Conservation (phyloP, 1,140 invertebrate species). For the Calliopsis andreniformis region DNA sequence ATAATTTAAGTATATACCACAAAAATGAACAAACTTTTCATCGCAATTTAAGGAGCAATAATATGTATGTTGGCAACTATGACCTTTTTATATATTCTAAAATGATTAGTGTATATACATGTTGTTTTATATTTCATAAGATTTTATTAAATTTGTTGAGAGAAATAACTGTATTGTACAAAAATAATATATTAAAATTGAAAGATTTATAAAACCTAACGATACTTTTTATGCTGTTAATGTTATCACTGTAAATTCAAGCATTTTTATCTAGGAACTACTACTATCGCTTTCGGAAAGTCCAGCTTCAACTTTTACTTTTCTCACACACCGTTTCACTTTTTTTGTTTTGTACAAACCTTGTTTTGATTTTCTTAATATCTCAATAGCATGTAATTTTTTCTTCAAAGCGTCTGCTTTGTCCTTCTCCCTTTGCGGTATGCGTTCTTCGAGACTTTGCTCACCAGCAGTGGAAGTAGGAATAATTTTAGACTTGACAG, state of each 20-base stretch:
- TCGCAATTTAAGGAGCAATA: too few relatives aligned
- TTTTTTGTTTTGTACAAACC: slow-evolving; percentile 82
- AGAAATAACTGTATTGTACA: neutral
- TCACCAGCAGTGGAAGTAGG: neutral
- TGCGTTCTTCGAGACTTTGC: slow-evolving; percentile 81
- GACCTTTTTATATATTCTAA: too few relatives aligned
- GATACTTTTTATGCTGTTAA: neutral
- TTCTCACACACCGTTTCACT: slow-evolving; percentile 74
- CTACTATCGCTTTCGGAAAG: slow-evolving; percentile 90
- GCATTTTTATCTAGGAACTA: neutral
- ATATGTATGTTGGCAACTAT: too few relatives aligned
- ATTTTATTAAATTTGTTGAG: slow-evolving; percentile 5
- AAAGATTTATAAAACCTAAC: neutral
- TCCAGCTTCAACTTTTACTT: slow-evolving; percentile 83
- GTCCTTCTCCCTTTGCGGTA: slow-evolving; percentile 88
- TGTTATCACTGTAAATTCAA: neutral
- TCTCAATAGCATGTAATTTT: slow-evolving; percentile 89
- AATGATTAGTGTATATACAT: neutral
- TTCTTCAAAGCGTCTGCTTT: slow-evolving; percentile 84
- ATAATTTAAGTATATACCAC: too few relatives aligned
- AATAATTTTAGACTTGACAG: neutral
- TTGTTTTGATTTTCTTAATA: slow-evolving; percentile 86
- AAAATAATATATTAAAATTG: slow-evolving; percentile 24
- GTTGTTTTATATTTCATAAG: neutral
- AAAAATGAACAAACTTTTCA: too few relatives aligned